Conservation (phyloP, 2,797 vertebrate species). For the Gallinago stenura region DNA sequence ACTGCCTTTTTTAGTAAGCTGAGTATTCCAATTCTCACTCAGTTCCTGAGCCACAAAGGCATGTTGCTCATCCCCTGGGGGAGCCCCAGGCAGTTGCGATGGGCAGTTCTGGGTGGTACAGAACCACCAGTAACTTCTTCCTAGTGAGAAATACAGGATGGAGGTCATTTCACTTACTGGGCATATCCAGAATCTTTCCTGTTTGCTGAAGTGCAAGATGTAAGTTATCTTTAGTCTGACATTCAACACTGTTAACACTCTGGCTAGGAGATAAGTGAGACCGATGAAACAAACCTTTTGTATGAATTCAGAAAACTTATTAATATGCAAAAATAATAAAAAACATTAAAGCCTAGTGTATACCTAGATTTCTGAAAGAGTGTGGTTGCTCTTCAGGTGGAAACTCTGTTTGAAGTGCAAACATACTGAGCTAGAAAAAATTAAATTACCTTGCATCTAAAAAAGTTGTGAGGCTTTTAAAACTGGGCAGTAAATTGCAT, state of each 20-base stretch:
- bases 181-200: neutral
- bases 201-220: neutral
- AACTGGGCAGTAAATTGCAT: neutral
- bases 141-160: neutral
- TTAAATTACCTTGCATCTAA: neutral
- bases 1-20: neutral
- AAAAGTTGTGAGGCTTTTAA: neutral
- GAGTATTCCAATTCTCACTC: neutral
- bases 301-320: neutral
- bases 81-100: neutral
- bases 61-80: accelerated
- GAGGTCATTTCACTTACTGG: neutral
- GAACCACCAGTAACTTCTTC: neutral
- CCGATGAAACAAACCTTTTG: neutral
- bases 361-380: neutral
- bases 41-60: neutral
- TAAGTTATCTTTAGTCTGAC: neutral
- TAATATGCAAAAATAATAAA: neutral
- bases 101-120: neutral
- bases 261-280: neutral
- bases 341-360: neutral
- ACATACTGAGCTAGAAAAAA: neutral
- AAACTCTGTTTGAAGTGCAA: neutral
- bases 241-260: neutral
- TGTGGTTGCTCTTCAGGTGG: neutral